Conservation (phyloP, 2,888 invertebrate species). For the Morinoia aosen region DNA sequence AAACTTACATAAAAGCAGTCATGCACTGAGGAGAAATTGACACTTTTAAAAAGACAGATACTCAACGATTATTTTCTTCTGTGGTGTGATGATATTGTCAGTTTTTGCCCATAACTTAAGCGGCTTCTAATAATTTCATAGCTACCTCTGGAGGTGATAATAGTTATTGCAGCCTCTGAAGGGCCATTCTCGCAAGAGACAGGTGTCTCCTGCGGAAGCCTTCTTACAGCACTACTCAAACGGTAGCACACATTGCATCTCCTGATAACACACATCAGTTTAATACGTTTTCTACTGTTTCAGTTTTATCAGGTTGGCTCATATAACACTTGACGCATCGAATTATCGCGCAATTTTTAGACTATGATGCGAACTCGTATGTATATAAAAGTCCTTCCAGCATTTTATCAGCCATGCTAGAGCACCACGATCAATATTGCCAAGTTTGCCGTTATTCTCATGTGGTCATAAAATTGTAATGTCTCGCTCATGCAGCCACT, state of each 20-base stretch:
- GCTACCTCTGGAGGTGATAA: neutral
- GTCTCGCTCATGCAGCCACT: neutral
- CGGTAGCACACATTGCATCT: neutral
- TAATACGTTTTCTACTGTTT: neutral
- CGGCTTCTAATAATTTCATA: neutral
- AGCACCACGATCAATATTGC: neutral
- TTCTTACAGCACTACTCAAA: neutral
- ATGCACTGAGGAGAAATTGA: neutral
- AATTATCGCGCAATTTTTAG: neutral
- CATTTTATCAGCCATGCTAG: neutral
- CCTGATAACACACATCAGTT: neutral
- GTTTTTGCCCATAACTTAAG: neutral
- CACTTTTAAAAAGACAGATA: neutral
- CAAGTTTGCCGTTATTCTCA: neutral
- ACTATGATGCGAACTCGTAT: neutral
- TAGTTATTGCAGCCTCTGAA: neutral
- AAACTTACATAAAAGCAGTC: neutral
- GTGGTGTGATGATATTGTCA: neutral
- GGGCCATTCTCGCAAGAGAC: neutral
- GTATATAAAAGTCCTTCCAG: neutral
- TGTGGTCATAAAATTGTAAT: neutral
- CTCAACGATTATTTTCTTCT: neutral
- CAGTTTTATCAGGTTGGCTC: neutral
- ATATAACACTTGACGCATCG: neutral
- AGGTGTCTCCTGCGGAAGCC: neutral